These are phyloP conservation scores for Sitophilus oryzae DNA, from an alignment of 1,140 invertebrate species.

Conservation along the genomic window DNA sequence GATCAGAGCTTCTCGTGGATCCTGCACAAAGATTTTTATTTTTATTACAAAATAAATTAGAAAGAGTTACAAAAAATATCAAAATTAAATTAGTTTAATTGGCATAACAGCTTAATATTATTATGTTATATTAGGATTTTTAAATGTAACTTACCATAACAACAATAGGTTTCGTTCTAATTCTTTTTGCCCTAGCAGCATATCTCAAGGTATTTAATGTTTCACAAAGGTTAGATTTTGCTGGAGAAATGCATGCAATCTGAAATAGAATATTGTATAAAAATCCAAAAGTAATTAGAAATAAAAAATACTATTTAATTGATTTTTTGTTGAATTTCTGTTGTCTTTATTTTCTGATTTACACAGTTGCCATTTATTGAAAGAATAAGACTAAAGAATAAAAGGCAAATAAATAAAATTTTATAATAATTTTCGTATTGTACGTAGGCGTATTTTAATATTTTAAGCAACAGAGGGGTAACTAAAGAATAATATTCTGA, in stretches of 20 bases:
- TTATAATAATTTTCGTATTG: no score
- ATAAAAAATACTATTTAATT: background rate
- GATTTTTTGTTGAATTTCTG: slow-evolving; percentile 6
- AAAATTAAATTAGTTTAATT: slow-evolving; percentile 30
- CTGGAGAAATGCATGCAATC: slow-evolving; percentile 90
- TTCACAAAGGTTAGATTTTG: slow-evolving; percentile 79
- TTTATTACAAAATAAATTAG: background rate
- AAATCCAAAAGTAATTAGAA: background rate
- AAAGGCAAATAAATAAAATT: no score
- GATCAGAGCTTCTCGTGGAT: slow-evolving; percentile 87
- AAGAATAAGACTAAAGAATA: no score
- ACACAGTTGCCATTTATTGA: no score
- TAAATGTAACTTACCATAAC: slow-evolving; percentile 92
- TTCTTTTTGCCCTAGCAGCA: slow-evolving; percentile 79
- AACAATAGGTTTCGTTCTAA: slow-evolving; percentile 83
- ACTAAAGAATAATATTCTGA: no score
- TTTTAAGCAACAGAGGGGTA: no score
- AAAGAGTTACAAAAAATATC: background rate
- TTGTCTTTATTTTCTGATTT: no score
- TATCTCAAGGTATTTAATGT: slow-evolving; percentile 88
- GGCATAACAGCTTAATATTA: no score
- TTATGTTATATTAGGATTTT: no score
- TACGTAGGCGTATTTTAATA: no score
- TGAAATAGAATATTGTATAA: slow-evolving; percentile 40
- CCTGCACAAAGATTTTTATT: slow-evolving; percentile 57